Evolutionary conservation across 2,113 vertebrate genomes (phyloP).

Genomic region (Triplophysa dalaica): DNA sequence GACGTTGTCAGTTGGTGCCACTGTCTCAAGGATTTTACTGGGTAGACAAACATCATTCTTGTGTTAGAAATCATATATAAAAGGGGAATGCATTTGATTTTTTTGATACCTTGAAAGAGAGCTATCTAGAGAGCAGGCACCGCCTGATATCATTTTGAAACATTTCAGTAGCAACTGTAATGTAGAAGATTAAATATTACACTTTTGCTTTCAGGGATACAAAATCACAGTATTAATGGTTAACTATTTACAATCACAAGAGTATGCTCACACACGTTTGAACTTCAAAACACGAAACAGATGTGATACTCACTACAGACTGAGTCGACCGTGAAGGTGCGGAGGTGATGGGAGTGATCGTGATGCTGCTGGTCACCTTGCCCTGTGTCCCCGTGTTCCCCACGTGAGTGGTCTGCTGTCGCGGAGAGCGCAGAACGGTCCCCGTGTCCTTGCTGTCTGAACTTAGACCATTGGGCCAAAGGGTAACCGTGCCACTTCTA

Average conservation of each 20-base stretch:
- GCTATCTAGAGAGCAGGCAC: conserved; percentile 65
- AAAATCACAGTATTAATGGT: conserved; percentile 36
- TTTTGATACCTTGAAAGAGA: conserved; percentile 67
- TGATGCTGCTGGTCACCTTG: conserved; percentile 95
- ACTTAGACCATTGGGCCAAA: conserved; percentile 72
- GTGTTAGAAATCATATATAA: conserved; percentile 52
- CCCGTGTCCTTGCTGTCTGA: conserved; percentile 80
- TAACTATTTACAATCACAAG: not conserved
- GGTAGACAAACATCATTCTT: conserved; percentile 54
- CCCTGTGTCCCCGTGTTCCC: conserved; percentile 43
- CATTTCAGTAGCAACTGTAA: conserved; percentile 71
- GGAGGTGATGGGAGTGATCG: conserved; percentile 84
- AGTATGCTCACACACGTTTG: not conserved
- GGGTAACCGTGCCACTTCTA: conserved; percentile 68
- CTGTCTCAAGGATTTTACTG: conserved; percentile 24
- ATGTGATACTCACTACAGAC: conserved; percentile 81
- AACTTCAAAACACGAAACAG: not conserved
- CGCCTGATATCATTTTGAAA: conserved; percentile 70
- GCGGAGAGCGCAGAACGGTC: conserved; percentile 83
- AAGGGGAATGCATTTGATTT: conserved; percentile 40
- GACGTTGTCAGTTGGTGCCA: conserved; percentile 46
- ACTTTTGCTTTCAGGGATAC: conserved; percentile 41
- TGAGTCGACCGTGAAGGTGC: conserved; percentile 81
- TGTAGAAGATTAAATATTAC: conserved; percentile 60
- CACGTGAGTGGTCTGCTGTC: conserved; percentile 59